Evolutionary conservation across 2,113 vertebrate species (phyloP).

Genomic region (Trematocara stigmaticum): DNA sequence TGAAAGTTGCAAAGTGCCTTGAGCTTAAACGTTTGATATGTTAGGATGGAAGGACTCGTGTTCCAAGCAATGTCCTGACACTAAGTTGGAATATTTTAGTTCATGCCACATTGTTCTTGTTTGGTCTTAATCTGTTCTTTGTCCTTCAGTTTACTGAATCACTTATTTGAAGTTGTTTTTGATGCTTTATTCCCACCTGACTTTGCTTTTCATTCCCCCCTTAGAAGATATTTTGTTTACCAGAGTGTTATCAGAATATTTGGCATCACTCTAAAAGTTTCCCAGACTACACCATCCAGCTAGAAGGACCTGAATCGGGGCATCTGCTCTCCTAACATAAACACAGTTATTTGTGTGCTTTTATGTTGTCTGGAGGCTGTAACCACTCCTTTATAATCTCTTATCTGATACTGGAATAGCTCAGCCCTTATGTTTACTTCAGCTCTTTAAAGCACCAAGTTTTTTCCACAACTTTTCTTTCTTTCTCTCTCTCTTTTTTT

Average conservation of each 20-base stretch:
- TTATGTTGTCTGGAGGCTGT: not conserved
- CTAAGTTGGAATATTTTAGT: not conserved
- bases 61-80: not conserved
- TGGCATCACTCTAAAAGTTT: not conserved
- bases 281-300: not conserved
- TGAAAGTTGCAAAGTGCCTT: not conserved
- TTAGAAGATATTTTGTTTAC: not conserved
- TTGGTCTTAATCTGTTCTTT: not conserved
- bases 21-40: not conserved
- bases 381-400: not conserved
- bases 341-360: not conserved
- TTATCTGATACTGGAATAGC: constrained; percentile 29
- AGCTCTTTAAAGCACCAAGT: not conserved
- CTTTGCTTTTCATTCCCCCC: not conserved
- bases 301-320: not conserved
- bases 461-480: not conserved
- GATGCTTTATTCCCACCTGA: not conserved
- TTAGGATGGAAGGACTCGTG: not conserved
- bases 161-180: not conserved
- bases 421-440: constrained; percentile 34
- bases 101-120: not conserved
- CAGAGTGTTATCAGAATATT: not conserved
- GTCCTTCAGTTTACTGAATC: not conserved
- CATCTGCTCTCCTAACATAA: not conserved
- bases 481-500: not conserved